These are phyloP conservation scores for Scaptomyza parva DNA, from an alignment of 2,888 invertebrate genomes.

Conservation along the genomic window DNA sequence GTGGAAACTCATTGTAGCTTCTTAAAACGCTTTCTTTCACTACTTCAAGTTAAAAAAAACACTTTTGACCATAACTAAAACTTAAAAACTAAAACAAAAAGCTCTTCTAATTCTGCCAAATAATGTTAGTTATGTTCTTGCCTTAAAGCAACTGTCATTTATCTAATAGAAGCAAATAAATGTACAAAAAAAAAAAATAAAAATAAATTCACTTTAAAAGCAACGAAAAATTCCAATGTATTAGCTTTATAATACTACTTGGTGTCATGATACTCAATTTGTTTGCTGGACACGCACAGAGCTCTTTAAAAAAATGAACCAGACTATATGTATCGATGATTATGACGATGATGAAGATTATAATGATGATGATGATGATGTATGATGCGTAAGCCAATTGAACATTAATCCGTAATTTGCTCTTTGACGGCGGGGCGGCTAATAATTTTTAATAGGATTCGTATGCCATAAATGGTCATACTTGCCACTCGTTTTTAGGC, in stretches of 20 bases:
- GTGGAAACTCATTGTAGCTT: too few species aligned
- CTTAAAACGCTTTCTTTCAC: too few species aligned
- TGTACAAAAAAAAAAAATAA: too few species aligned
- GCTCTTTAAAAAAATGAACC: constrained; percentile 23
- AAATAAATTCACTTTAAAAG: not conserved
- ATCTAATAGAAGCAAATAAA: not conserved
- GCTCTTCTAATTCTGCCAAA: not conserved
- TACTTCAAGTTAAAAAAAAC: too few species aligned
- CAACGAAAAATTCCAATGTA: constrained; percentile 24
- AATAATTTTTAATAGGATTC: constrained; percentile 78
- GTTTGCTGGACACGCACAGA: constrained; percentile 58
- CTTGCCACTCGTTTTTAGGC: constrained; percentile 65
- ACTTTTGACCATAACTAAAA: too few species aligned
- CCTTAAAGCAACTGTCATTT: not conserved
- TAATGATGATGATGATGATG: constrained; percentile 10
- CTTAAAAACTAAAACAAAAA: not conserved
- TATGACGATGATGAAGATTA: constrained; percentile 4
- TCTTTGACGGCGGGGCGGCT: constrained; percentile 54
- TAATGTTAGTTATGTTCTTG: not conserved
- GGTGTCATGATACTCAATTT: constrained; percentile 36
- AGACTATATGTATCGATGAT: constrained; percentile 4
- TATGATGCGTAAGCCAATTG: constrained; percentile 50
- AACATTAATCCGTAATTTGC: constrained; percentile 78
- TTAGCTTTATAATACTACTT: constrained; percentile 11
- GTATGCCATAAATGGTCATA: constrained; percentile 68